Conservation (phyloP, 2,113 vertebrate species). For the Cavia aperea region DNA sequence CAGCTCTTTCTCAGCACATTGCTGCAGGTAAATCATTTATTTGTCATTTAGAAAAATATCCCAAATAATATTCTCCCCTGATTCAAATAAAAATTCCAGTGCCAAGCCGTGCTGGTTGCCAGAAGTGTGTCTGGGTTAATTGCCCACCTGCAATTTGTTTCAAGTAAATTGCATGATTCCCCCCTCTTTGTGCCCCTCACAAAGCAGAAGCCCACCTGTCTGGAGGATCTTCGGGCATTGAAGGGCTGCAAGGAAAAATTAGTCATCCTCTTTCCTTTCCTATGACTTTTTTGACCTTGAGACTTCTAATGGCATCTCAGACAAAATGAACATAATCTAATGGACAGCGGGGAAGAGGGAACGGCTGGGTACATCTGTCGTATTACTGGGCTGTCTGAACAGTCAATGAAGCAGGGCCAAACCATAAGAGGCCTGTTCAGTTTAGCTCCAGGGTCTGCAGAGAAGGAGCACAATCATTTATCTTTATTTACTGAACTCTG, state of each 20-base stretch:
- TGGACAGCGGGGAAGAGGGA: constrained; percentile 84
- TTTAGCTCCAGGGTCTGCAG: constrained; percentile 84
- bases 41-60: constrained; percentile 70
- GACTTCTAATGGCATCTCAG: constrained; percentile 86
- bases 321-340: constrained; percentile 87
- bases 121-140: constrained; percentile 69
- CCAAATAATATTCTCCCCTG: constrained; percentile 56
- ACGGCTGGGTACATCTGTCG: constrained; percentile 87
- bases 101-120: constrained; percentile 55
- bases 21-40: constrained; percentile 66
- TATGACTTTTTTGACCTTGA: constrained; percentile 84
- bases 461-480: constrained; percentile 84
- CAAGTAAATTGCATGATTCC: constrained; percentile 72
- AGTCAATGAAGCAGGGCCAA: constrained; percentile 88
- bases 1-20: constrained; percentile 17
- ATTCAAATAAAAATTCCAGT: constrained; percentile 64
- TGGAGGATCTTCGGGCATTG: constrained; percentile 66
- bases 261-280: constrained; percentile 76
- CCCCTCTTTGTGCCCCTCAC: constrained; percentile 46
- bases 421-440: constrained; percentile 85
- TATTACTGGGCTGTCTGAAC: constrained; percentile 89
- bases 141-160: constrained; percentile 78
- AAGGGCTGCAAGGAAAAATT: constrained; percentile 70
- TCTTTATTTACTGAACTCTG: constrained; percentile 89
- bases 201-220: constrained; percentile 67